Conservation (phyloP, 2,113 vertebrate species). For the Eira barbara region DNA sequence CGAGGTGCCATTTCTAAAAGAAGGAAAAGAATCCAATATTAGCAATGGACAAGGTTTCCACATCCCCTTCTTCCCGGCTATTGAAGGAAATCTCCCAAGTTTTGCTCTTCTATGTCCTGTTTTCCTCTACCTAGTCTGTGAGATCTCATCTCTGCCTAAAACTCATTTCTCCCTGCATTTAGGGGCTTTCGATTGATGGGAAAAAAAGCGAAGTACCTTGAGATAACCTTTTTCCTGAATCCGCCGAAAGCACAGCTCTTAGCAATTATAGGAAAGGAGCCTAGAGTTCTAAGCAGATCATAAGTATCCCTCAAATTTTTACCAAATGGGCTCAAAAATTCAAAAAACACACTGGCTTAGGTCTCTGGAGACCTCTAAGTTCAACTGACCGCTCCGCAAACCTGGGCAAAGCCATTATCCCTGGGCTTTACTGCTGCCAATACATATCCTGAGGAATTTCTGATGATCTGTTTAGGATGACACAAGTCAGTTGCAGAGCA, state of each 20-base stretch:
- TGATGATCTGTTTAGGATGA: neutral
- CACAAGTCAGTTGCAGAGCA: neutral
- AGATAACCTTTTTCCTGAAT: neutral
- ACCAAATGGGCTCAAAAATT: neutral
- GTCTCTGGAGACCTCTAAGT: neutral
- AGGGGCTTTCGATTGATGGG: neutral
- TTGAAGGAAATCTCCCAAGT: neutral
- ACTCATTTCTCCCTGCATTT: neutral
- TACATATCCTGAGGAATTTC: neutral
- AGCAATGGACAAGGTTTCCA: neutral
- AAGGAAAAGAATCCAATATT: neutral
- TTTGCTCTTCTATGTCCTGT: neutral
- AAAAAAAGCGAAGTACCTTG: neutral
- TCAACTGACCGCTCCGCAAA: neutral
- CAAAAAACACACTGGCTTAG: neutral
- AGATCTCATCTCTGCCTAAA: neutral
- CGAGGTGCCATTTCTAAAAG: conserved; percentile 96
- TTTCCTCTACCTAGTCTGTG: neutral
- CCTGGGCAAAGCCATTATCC: neutral
- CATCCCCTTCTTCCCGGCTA: neutral
- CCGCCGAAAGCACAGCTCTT: neutral
- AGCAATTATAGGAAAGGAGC: neutral
- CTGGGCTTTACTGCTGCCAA: neutral
- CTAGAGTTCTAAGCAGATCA: neutral
- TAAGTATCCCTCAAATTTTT: neutral